Evolutionary conservation across 2,797 vertebrate species (phyloP).

Genomic region (Alauda arvensis): DNA sequence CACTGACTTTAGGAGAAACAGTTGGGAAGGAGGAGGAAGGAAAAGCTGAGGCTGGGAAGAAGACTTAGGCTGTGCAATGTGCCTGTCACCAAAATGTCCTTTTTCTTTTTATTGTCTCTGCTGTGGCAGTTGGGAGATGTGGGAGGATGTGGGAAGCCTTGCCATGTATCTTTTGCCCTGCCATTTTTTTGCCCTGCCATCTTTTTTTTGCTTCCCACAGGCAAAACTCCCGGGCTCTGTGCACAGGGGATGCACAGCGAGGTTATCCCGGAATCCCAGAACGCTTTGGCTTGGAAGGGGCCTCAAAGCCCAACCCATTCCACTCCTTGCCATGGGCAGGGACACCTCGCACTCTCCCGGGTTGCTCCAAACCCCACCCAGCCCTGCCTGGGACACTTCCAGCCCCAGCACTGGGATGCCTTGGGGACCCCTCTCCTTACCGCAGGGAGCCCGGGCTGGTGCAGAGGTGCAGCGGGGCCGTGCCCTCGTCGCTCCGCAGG

Average conservation of each 20-base stretch:
- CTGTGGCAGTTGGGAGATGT: background rate
- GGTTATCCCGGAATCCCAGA: fast-evolving
- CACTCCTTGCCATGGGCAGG: background rate
- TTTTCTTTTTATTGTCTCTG: background rate
- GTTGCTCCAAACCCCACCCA: background rate
- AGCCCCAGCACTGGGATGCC: background rate
- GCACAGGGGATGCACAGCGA: fast-evolving
- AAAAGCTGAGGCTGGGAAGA: background rate
- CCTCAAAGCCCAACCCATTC: background rate
- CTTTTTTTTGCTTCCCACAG: background rate
- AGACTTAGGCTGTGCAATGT: fast-evolving
- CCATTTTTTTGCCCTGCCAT: no score
- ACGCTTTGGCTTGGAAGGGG: fast-evolving
- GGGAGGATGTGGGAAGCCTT: background rate
- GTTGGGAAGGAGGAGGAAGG: background rate
- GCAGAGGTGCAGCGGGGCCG: slow-evolving; percentile 74
- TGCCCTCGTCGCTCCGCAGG: slow-evolving; percentile 61
- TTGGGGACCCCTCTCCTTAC: slow-evolving; percentile 37
- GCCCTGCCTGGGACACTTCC: fast-evolving
- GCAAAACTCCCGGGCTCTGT: background rate
- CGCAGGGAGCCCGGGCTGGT: slow-evolving; percentile 53
- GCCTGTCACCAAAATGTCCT: background rate
- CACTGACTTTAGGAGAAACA: background rate
- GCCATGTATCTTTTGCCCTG: background rate
- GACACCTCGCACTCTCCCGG: background rate